Base-by-base conservation (phyloP, 2,113 vertebrate species). In the Microcebus ravelobensis region DNA sequence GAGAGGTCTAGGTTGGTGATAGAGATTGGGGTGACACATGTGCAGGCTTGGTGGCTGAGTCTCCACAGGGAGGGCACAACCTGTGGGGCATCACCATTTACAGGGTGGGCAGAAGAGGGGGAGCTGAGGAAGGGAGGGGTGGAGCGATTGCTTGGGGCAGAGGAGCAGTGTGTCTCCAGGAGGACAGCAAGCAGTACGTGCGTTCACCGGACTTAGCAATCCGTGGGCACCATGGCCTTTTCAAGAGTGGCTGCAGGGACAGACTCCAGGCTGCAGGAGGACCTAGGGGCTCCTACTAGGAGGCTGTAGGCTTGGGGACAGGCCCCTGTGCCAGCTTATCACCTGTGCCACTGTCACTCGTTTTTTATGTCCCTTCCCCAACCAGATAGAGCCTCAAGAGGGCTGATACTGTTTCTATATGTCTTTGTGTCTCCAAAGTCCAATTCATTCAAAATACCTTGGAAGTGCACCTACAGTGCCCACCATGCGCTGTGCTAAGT, bases 161-260 rank as follows among this genome's bases (percentile, higher is more conserved):
- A 77, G 34, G 52, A 48, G n/a, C 21, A 6, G n/a, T 4, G 3
- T 29, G 42, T n/a, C 80, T 76, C 42, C 3, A 25, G 70, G 50
- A 50, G 50, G 68, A 39, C 68, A 50, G 17, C 4, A 57, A 68
- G 20, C n/a, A 15, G 52, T 15, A 21, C 29, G 29, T 0, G 4
- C 7, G n/a, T 70, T 63, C 42, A 31, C 6, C 0, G 0, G 52
- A 45, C 8, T 9, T 8, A 14, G n/a, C 45, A 36, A 31, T 25
- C 39, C 13, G 42, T 3, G 2, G 83, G 17, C 90, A 77, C 79
- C 0, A 0, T 6, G 23, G 25, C 17, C 36, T 39, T 84, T 83
- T 25, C 20, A 25, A 42, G 45, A 70, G 20, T 20, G 45, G 50
- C 8, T 23, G 68, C 11, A 4, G 79, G 77, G 76, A 42, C 34